Percentiles rank a stretch among this genome's conserved stretches.
Conservation (phyloP, 30 jellyfish, hydroid and myxozoan species). For the Pseudorhiza aurosa region DNA sequence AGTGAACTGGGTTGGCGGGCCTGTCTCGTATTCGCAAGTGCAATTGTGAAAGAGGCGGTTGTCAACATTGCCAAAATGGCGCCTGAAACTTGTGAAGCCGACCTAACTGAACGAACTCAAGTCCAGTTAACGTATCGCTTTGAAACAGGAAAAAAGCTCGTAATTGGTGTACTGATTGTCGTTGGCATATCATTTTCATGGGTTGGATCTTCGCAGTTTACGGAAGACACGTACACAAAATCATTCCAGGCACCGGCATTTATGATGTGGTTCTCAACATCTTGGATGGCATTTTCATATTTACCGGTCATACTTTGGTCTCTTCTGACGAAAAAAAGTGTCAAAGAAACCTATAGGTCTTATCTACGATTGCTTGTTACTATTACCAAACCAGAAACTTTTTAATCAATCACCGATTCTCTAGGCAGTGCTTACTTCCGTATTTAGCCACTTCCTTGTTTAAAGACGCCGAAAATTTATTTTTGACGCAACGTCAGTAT, state of each 20-base stretch:
- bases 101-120: too few species aligned
- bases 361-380: neutral
- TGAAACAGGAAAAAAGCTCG: conserved; percentile 38
- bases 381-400: too few species aligned
- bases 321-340: neutral
- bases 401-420: too few species aligned
- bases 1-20: too few species aligned
- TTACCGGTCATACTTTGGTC: conserved; percentile 32
- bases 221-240: conserved; percentile 73
- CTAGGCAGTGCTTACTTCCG: too few species aligned
- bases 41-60: too few species aligned
- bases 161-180: conserved; percentile 70
- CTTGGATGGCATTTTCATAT: conserved; percentile 70
- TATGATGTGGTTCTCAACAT: conserved; percentile 87
- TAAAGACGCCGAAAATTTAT: too few species aligned
- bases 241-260: conserved; percentile 87
- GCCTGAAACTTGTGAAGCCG: too few species aligned
- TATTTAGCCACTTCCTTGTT: too few species aligned
- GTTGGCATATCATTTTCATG: conserved; percentile 79
- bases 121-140: conserved; percentile 13
- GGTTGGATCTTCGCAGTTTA: conserved; percentile 92
- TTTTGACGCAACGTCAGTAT: too few species aligned
- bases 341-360: conserved; percentile 44
- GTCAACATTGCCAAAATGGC: too few species aligned
- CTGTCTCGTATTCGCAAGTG: too few species aligned